Evolutionary conservation across 2,888 invertebrate genomes (phyloP).

Genomic region (Synanthedon formicaeformis): DNA sequence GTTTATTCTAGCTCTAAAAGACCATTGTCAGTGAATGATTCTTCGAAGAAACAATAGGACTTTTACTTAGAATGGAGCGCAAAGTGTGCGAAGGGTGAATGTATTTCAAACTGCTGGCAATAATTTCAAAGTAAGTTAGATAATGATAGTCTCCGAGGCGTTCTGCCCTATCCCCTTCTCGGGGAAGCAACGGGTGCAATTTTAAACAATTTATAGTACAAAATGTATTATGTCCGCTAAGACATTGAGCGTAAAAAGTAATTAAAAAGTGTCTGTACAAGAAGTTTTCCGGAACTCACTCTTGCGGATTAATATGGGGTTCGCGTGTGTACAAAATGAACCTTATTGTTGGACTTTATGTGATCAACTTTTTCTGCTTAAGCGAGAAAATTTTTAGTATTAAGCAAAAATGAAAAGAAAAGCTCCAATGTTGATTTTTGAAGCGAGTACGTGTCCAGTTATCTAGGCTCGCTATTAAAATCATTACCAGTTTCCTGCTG

Average conservation of each 20-base stretch:
- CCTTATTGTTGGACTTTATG: neutral
- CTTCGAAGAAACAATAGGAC: no score
- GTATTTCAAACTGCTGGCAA: no score
- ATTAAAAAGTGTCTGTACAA: slow-evolving; percentile 38
- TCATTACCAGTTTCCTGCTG: slow-evolving; percentile 56
- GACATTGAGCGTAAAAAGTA: slow-evolving; percentile 36
- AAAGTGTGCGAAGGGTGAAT: no score
- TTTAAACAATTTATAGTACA: neutral
- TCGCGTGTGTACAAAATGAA: slow-evolving; percentile 22
- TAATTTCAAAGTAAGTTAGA: no score
- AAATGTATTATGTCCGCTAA: slow-evolving; percentile 4
- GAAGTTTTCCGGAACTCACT: slow-evolving; percentile 12
- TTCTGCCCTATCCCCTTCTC: no score
- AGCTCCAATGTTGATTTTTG: neutral
- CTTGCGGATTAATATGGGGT: slow-evolving; percentile 29
- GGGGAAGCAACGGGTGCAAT: neutral
- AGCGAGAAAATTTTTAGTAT: slow-evolving; percentile 1
- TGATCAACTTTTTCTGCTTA: neutral
- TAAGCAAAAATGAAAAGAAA: neutral
- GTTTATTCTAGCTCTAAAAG: no score
- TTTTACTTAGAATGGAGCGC: no score
- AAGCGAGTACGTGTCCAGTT: no score
- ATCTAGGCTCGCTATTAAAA: slow-evolving; percentile 59
- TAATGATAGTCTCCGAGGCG: no score
- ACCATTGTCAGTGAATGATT: no score